Evolutionary conservation across 2,113 vertebrate genomes (phyloP), one percentile per base, ranked within the genome.

Genomic region (Apus apus): DNA sequence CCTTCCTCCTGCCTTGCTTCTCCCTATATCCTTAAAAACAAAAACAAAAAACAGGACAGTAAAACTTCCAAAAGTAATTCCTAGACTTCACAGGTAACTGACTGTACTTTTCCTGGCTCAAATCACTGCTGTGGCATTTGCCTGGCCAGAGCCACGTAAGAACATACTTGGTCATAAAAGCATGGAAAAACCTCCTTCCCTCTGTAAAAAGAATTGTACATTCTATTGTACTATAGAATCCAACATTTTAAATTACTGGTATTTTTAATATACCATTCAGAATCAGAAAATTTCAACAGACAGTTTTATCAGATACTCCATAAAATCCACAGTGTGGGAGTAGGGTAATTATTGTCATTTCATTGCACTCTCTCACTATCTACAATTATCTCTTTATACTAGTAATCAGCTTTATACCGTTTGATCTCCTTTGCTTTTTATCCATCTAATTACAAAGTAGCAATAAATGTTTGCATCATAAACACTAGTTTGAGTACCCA

Each of bases 271-370:
- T 5, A 38, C 15, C 66, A 79, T 60, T 92, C 48, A 75, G 58
- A 96, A 89, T 79, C 40, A 82, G 67, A 66, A 92, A 73, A 43
- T 87, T 93, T 94, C 62, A 82, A 64, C 43, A 73, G 50, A 85
- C 94, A 58, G 58, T 76, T 85, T 94, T 53, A 51, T 77, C 80
- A 87, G 78, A 61, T 48, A 91, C 15, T 86, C 29, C 11, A 76
- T 45, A 91, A 96, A 89, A 89, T 56, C n/a, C 43, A 29, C 66
- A 76, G 36, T 62, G 80, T 87, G 40, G 87, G 71, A 73, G 70
- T 30, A 91, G 70, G 46, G 36, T 92, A 96, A 96, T 94, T 87
- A 93, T 40, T 91, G 85, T 75, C 6, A 85, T 96, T 93, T 91
- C 57, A 80, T 15, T 85, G 62, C 26, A 64, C 40, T 34, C 30